A percentile compares a stretch with the other conserved stretches of the same genome.
Conservation (phyloP, 2,797 vertebrate genomes). For the Hydrocynus forskahlii region DNA sequence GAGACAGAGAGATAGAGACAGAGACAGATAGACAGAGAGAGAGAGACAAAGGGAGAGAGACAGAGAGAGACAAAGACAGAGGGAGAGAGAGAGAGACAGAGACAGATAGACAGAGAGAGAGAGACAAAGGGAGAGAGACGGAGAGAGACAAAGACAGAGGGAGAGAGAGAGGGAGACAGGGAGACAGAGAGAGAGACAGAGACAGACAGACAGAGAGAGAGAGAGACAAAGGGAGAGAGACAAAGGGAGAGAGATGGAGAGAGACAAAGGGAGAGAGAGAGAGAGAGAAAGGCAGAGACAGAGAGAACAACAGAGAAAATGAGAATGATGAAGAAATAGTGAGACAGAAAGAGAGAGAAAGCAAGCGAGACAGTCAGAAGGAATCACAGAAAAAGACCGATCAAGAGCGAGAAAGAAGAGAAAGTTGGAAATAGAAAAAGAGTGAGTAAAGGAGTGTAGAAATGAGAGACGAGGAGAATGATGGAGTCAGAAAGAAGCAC, state of each 20-base stretch:
- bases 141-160: conserved; percentile 22
- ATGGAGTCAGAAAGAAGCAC: background rate
- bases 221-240: background rate
- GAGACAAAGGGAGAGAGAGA: background rate
- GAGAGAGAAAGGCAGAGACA: background rate
- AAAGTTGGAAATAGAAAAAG: too few relatives aligned
- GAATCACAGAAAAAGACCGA: background rate
- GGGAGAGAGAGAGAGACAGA: background rate
- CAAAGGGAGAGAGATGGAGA: background rate
- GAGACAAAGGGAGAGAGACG: background rate
- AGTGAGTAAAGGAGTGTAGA: conserved; percentile 27
- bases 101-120: background rate
- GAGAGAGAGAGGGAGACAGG: conserved; percentile 34
- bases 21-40: background rate
- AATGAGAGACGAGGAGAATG: background rate
- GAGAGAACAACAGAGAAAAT: background rate
- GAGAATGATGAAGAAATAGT: background rate
- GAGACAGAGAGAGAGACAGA: conserved; percentile 29
- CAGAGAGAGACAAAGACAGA: background rate
- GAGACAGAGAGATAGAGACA: conserved; percentile 50
- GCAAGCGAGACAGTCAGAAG: too few relatives aligned
- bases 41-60: conserved; percentile 48
- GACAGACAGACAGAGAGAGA: conserved; percentile 36
- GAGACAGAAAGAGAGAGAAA: background rate
- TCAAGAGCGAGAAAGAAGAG: background rate